Base-by-base conservation (phyloP, 2,888 invertebrate genomes). In the Reticulitermes lucifugus region DNA sequence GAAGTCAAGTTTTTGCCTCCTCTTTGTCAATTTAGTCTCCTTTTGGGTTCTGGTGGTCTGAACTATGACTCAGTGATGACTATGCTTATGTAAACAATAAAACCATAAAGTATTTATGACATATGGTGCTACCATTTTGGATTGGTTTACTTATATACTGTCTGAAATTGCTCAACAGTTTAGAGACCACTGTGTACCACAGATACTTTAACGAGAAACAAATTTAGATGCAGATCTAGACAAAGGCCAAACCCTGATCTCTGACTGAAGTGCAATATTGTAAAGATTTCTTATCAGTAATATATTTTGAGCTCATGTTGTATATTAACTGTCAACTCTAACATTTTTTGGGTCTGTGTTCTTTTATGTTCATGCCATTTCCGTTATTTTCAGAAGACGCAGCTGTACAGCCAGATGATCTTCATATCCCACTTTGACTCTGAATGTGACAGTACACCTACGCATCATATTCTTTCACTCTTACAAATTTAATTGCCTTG, bases 81-180 rank as follows among this genome's bases (percentile, higher is more conserved):
- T 7, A 46, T 46, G 46, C 9, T 7, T 46, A 46, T 46, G 46
- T 7, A 55, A 55, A 55, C 55, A 55, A 18, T 55, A 14, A 35
- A 35, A 35, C 35, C 35, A 55, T 12, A 46, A 46, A 46, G 9
- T 9, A 46, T 46, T 46, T 46, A 46, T 46, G 9, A 12, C 6
- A 46, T 46, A 46, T 55, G 55, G 55, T 55, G 55, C 55, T 55
- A 55, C 14, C 18, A 18, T 55, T 55, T 55, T 55, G 55, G 55
- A 4, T 14, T 18, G 18, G 18, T 55, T 55, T 55, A 18, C 5
- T 18, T 55, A 18, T 1, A 55, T 18, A 18, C 55, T 55, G 46
- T 60, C 60, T 60, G n/a, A 65, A 65, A 65, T 65, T 65, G 65
- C 65, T 65, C 65, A 65, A 65, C 65, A 65, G 65, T 25, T 65